Evolutionary conservation across 2,113 vertebrate species (phyloP), one percentile per base, ranked within the genome.

Genomic region (Brachyhypopomus gauderio): DNA sequence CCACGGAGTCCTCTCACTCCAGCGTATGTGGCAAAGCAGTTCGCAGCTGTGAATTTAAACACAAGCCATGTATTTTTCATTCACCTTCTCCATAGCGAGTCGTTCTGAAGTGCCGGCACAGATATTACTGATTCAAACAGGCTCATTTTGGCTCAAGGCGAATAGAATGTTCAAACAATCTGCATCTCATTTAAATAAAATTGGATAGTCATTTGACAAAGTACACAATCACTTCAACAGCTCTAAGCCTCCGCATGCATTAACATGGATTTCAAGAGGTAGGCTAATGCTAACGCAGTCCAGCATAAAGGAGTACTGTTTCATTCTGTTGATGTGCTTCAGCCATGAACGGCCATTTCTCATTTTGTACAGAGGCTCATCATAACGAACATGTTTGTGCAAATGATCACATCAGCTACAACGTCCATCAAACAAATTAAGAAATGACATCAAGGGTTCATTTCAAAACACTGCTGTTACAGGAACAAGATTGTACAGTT

Each of bases 101-200:
- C 20, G 22, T 2, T 27, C 14, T 25, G 27, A 60, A n/a, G 25
- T 27, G 22, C 20, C 17, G 9, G 34, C 9, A n/a, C n/a, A 0
- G n/a, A 38, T 25, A 20, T 81, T 36, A 22, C 0, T 20, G 56
- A 64, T 27, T 9, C 22, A 22, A 17, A 27, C 27, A 36, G 23
- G 52, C 1, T 1, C 1, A 25, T 81, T 74, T 81, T 58, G n/a
- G 1, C 6, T 4, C 27, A 55, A 58, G 27, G 0, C 20, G 3
- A 12, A 34, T 12, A 59, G n/a, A 70, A 11, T 41, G 70, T 79
- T 72, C 52, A 79, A 58, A 79, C 52, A 79, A 58, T 72, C 30
- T 77, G 48, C 73, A 63, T 8, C 59, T 76, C 27, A 67, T 83
- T 83, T 67, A 60, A 23, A 63, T 77, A 75, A 30, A 20, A 27